These are phyloP conservation scores for Sparus aurata DNA, from an alignment of 2,797 vertebrate species.

Conservation along the genomic window DNA sequence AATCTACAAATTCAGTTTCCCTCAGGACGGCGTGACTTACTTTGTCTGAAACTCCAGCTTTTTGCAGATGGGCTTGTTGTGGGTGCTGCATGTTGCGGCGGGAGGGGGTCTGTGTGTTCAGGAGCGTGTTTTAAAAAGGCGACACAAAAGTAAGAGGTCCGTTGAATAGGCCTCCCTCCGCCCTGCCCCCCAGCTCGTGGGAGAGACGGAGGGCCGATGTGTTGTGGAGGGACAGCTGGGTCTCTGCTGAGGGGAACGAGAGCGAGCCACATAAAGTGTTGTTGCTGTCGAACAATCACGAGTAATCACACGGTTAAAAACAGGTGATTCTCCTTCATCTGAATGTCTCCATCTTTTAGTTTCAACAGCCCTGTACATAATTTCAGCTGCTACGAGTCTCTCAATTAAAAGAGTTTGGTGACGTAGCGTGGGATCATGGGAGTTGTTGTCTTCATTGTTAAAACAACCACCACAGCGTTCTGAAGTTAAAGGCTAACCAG, in stretches of 20 bases:
- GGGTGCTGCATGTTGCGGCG: constrained; percentile 16
- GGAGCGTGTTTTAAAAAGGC: constrained; percentile 26
- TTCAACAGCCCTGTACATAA: no score
- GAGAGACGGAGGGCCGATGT: constrained; percentile 35
- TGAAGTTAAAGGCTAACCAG: no score
- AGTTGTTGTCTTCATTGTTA: no score
- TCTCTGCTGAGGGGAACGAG: constrained; percentile 12
- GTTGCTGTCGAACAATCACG: constrained; percentile 2
- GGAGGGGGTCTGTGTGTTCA: constrained; percentile 7
- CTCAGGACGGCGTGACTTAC: not conserved
- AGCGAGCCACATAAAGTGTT: not conserved
- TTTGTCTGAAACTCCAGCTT: constrained; percentile 13
- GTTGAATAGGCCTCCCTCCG: constrained; percentile 74
- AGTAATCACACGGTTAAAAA: not conserved
- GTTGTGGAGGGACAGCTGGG: constrained; percentile 39
- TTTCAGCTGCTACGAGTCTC: no score
- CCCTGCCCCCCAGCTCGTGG: constrained; percentile 37
- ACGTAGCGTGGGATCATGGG: no score
- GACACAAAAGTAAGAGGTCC: constrained; percentile 56
- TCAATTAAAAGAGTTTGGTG: no score
- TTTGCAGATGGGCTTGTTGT: not conserved
- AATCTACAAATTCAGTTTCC: not conserved
- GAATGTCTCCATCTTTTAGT: no score
- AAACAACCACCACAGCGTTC: no score
- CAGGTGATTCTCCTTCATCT: not conserved